phyloP scores from a whole-genome alignment of 2,113 vertebrate species.

The human region GRCh38 chr20:64172001-64172500 shows the following conservation, averaged over 20 bases:
- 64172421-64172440: slow-evolving; percentile 49
- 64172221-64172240: not conserved
- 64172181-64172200: not conserved
- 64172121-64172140: not conserved
- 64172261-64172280: not conserved
- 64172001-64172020: not conserved
- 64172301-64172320: not conserved
- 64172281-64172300: not conserved
- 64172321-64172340: not conserved
- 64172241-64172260: not conserved
- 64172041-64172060: not conserved
- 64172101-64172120: not conserved
- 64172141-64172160: not conserved
- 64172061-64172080: not conserved
- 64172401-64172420: slow-evolving; percentile 71
- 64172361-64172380: not conserved
- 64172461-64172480: slow-evolving; percentile 33
- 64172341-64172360: not conserved
- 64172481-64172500: not conserved
- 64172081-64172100: not conserved
- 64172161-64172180: fast-evolving
- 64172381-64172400: not conserved
- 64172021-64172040: not conserved
- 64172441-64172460: not conserved
- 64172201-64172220: not conserved